phyloP scores from a whole-genome alignment of 1,140 invertebrate genomes.

The Lamellibrachia luymesi region DNA sequence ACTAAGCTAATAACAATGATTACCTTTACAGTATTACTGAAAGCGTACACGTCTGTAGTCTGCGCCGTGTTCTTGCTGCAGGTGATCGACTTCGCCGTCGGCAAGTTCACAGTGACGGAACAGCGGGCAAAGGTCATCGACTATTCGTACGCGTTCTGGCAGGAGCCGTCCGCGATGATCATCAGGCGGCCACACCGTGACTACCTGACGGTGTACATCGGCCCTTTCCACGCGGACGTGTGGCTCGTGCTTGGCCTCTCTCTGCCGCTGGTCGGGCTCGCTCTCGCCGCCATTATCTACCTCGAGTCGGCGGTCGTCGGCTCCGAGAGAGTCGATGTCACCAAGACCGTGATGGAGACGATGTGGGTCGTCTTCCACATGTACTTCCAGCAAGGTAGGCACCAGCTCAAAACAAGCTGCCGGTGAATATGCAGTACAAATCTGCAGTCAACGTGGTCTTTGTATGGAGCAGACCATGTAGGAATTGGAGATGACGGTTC shows the following conservation, averaged over 20 bases:
- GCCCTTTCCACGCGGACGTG: background rate
- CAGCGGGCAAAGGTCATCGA: conserved; percentile 28
- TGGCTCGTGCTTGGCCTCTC: conserved; percentile 25
- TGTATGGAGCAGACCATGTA: too few species aligned
- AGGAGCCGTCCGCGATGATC: conserved; percentile 18
- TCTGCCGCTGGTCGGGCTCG: conserved; percentile 36
- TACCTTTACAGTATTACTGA: background rate
- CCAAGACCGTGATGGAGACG: background rate
- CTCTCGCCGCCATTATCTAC: background rate
- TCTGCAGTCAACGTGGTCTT: too few species aligned
- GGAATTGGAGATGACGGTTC: too few species aligned
- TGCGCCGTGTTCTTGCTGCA: background rate
- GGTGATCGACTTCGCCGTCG: conserved; percentile 29
- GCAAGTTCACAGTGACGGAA: conserved; percentile 26
- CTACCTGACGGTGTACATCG: conserved; percentile 8
- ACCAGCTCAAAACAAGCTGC: background rate
- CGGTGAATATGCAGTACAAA: too few species aligned
- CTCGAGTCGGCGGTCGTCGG: background rate
- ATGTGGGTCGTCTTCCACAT: background rate
- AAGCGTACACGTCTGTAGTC: background rate
- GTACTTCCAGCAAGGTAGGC: conserved; percentile 8
- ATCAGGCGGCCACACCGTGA: background rate
- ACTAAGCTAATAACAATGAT: background rate
- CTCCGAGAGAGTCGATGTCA: background rate
- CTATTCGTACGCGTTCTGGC: conserved; percentile 23